Evolutionary conservation across 2,797 vertebrate genomes (phyloP).

Genomic region (Mionectes olivaceus): DNA sequence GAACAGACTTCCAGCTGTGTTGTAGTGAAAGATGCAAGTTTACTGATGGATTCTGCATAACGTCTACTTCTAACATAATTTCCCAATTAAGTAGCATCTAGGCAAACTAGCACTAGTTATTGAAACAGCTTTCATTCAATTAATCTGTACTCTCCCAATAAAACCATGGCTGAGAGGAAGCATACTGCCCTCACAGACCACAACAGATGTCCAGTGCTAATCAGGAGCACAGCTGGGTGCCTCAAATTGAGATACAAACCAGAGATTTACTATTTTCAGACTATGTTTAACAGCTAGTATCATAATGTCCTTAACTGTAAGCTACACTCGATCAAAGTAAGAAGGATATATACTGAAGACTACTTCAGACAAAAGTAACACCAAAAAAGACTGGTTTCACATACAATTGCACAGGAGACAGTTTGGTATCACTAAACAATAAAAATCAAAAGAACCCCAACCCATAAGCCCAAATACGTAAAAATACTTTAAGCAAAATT

Average conservation of each 20-base stretch:
- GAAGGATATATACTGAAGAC: background rate
- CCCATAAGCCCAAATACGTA: accelerated
- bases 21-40: background rate
- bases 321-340: background rate
- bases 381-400: background rate
- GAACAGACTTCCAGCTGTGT: background rate
- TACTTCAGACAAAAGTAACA: background rate
- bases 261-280: background rate
- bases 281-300: background rate
- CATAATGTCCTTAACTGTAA: background rate
- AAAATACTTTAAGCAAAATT: background rate
- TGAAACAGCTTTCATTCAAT: background rate
- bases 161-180: background rate
- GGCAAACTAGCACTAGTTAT: background rate
- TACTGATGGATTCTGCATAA: background rate
- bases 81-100: background rate
- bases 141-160: background rate
- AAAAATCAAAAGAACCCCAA: accelerated
- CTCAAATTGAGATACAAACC: background rate
- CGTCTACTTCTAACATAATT: background rate
- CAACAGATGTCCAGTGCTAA: background rate
- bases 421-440: background rate
- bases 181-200: background rate
- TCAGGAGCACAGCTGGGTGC: background rate
- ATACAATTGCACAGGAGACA: background rate